A percentile compares a stretch with the other conserved stretches of the same genome.
Evolutionary conservation across 2,113 vertebrate species (phyloP).

Genomic region (Oxygymnocypris stewartii): DNA sequence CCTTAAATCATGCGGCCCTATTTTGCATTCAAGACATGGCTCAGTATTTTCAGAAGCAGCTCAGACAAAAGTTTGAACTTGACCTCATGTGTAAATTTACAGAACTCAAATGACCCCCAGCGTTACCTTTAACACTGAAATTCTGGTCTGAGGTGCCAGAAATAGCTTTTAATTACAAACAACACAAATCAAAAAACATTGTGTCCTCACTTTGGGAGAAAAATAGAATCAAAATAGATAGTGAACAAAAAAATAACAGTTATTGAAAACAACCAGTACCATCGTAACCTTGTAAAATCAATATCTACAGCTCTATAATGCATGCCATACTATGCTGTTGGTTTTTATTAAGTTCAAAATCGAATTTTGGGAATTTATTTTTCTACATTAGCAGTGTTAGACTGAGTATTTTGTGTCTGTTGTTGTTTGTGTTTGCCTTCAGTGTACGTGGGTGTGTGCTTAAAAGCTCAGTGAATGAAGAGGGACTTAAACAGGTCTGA

Average conservation of each 20-base stretch:
- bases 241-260: conserved; percentile 70
- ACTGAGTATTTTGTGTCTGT: conserved; percentile 40
- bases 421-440: conserved; percentile 18
- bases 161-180: conserved; percentile 74
- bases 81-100: conserved; percentile 29
- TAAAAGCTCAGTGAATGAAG: conserved; percentile 68
- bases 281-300: conserved; percentile 72
- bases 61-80: conserved; percentile 8
- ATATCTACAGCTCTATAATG: conserved; percentile 72
- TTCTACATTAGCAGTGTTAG: conserved; percentile 66
- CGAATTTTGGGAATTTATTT: conserved; percentile 50
- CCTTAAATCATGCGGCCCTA: conserved; percentile 7
- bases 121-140: conserved; percentile 65
- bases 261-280: conserved; percentile 75
- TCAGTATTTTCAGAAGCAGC: conserved; percentile 26
- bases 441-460: conserved; percentile 57
- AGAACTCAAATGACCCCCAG: conserved; percentile 26
- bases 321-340: conserved; percentile 75
- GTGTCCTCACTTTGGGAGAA: conserved; percentile 69
- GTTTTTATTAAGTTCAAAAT: conserved; percentile 64
- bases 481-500: conserved; percentile 55
- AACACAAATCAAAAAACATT: conserved; percentile 76
- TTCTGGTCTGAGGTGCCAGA: conserved; percentile 72
- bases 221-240: conserved; percentile 62
- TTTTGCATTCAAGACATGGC: not conserved